Percentiles rank a stretch among this genome's conserved stretches.
Conservation (phyloP, 2,113 vertebrate genomes). For the Hypomesus transpacificus region DNA sequence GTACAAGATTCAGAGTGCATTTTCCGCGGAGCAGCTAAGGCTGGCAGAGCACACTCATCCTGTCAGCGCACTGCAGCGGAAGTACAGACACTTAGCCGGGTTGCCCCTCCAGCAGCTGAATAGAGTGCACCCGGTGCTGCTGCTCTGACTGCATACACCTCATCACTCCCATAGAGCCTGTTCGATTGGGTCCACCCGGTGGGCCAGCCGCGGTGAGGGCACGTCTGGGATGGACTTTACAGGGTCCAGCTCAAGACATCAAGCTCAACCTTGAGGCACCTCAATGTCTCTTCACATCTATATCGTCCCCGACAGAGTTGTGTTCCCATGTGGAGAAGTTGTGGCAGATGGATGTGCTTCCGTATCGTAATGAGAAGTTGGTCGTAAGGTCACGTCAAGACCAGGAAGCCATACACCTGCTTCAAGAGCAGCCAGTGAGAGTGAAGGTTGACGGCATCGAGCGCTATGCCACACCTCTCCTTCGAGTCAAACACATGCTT, state of each 20-base stretch:
- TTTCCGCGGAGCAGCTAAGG: constrained; percentile 11
- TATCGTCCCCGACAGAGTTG: neutral
- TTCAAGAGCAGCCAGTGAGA: neutral
- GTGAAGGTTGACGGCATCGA: neutral
- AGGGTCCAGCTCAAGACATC: neutral
- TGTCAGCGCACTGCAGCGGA: neutral
- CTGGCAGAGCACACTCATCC: constrained; percentile 20
- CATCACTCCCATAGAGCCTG: constrained; percentile 19
- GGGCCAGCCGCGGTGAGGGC: constrained; percentile 4
- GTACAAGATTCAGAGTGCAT: constrained; percentile 10
- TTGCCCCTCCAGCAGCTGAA: neutral
- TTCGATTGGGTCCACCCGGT: constrained; percentile 11
- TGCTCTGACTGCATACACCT: constrained; percentile 12
- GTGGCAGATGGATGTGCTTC: constrained; percentile 11
- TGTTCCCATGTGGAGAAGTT: constrained; percentile 1
- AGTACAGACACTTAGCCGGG: neutral
- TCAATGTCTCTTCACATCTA: neutral
- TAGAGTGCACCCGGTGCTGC: constrained; percentile 1
- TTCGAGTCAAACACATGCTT: neutral
- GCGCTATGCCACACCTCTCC: constrained; percentile 1
- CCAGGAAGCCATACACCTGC: neutral
- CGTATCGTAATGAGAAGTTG: neutral
- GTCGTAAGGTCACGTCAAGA: neutral
- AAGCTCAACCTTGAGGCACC: neutral
- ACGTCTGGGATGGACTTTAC: constrained; percentile 5